Conservation (phyloP, 2,888 invertebrate species). For the Netelia inedita region DNA sequence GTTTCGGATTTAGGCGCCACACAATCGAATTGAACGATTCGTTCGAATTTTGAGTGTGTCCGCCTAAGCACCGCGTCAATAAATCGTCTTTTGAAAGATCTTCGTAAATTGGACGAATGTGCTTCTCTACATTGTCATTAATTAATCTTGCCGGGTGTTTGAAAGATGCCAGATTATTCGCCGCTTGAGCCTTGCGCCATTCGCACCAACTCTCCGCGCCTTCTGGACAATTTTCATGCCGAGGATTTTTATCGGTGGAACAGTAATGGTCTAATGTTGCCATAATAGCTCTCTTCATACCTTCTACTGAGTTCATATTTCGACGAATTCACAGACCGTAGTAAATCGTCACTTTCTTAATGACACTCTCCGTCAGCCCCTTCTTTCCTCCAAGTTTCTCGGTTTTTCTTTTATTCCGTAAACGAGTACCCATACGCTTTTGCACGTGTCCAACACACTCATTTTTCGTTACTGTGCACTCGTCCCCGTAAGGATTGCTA, state of each 20-base stretch:
- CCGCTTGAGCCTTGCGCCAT: slow-evolving; percentile 54
- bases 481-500: no score
- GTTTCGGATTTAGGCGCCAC: slow-evolving; percentile 3
- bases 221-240: slow-evolving; percentile 57
- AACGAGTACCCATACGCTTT: no score
- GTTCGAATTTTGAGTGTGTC: slow-evolving; percentile 26
- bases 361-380: slow-evolving; percentile 44
- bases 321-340: slow-evolving; percentile 57
- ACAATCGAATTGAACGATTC: slow-evolving; percentile 4
- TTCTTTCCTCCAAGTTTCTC: slow-evolving; percentile 60
- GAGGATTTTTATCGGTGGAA: slow-evolving; percentile 57
- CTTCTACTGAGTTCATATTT: slow-evolving; percentile 55
- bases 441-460: no score
- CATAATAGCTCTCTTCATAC: slow-evolving; percentile 54
- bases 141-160: slow-evolving; percentile 31
- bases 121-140: slow-evolving; percentile 12
- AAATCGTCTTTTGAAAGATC: slow-evolving; percentile 6
- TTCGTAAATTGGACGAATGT: slow-evolving; percentile 15
- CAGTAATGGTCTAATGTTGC: slow-evolving; percentile 58
- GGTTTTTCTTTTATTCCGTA: slow-evolving; percentile 33
- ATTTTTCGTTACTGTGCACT: no score
- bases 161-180: slow-evolving; percentile 39
- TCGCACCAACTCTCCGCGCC: slow-evolving; percentile 58
- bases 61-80: slow-evolving; percentile 6
- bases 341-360: slow-evolving; percentile 58